Evolutionary conservation across 2,113 vertebrate genomes (phyloP).

Genomic region (Eleginops maclovinus): DNA sequence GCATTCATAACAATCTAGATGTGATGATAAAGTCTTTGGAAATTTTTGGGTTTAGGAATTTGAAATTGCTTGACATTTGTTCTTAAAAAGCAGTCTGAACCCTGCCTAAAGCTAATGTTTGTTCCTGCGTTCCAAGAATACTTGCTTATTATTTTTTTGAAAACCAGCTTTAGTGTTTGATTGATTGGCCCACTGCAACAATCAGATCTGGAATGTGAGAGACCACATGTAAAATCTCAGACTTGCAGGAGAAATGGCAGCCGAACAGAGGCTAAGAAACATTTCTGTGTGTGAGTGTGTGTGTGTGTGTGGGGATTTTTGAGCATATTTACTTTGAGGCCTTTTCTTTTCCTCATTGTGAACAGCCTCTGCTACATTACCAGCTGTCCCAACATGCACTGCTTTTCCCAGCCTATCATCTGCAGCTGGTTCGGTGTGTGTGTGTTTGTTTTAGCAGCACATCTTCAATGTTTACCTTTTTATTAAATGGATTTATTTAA

Average conservation of each 20-base stretch:
- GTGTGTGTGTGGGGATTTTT: conserved; percentile 25
- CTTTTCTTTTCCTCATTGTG: conserved; percentile 62
- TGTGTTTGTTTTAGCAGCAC: conserved; percentile 33
- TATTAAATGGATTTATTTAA: conserved; percentile 30
- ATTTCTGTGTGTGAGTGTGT: conserved; percentile 5
- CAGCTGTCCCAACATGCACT: conserved; percentile 72
- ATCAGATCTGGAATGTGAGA: conserved; percentile 28
- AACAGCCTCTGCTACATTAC: conserved; percentile 55
- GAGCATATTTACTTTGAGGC: conserved; percentile 49
- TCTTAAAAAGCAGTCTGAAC: no score
- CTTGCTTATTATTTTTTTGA: conserved; percentile 1
- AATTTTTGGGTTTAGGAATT: no score
- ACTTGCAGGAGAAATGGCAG: conserved; percentile 27
- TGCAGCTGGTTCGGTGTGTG: conserved; percentile 57
- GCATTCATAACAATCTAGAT: no score
- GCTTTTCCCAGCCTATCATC: conserved; percentile 60
- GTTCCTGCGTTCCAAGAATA: conserved; percentile 6
- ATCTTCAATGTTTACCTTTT: conserved; percentile 26
- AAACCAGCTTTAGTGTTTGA: conserved; percentile 4
- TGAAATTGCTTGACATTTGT: no score
- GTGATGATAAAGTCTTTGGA: no score
- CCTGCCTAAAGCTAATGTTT: neutral
- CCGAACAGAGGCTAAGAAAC: conserved; percentile 24
- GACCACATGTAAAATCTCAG: neutral
- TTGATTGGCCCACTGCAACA: conserved; percentile 22